These are phyloP conservation scores for Acanthurus lineatus DNA, from an alignment of 2,797 vertebrate species.

Conservation along the genomic window DNA sequence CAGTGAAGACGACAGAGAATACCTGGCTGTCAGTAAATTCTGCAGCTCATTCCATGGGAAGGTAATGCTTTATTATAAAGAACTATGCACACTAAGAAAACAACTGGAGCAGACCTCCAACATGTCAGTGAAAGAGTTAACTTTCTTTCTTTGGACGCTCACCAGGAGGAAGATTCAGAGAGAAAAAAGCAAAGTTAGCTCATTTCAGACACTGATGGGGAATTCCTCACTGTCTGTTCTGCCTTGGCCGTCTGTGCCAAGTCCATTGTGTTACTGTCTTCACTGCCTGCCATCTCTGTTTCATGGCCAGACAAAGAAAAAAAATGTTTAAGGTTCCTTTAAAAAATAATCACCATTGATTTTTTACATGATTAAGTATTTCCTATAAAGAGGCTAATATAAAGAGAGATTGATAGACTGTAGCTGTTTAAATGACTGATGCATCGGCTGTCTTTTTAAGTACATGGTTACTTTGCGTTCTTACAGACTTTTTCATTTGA, in stretches of 20 bases:
- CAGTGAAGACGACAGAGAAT: conserved; percentile 7
- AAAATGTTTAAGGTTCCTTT: conserved; percentile 18
- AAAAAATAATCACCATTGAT: neutral
- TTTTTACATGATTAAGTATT: neutral
- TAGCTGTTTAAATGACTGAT: too few species aligned
- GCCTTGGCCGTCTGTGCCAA: conserved; percentile 44
- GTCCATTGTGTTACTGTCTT: conserved; percentile 60
- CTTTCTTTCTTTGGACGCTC: conserved; percentile 66
- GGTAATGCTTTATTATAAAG: conserved; percentile 24
- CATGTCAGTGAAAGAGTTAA: conserved; percentile 73
- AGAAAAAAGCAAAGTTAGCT: conserved; percentile 63
- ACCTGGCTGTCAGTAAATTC: conserved; percentile 19
- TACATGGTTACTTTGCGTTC: too few species aligned
- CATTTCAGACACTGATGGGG: conserved; percentile 74
- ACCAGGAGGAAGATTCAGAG: conserved; percentile 61
- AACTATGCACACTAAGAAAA: conserved; percentile 15
- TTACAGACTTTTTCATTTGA: too few species aligned
- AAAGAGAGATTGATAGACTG: neutral
- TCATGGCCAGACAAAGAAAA: conserved; percentile 47
- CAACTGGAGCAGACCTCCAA: conserved; percentile 44
- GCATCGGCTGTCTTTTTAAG: too few species aligned
- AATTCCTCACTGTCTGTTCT: conserved; percentile 80
- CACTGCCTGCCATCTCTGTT: conserved; percentile 26
- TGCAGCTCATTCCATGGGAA: conserved; percentile 23
- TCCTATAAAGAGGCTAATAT: conserved; percentile 21